A percentile compares a stretch with the other conserved stretches of the same genome.
These are phyloP conservation scores for Melospiza georgiana DNA, from an alignment of 2,113 vertebrate species.

Conservation along the genomic window DNA sequence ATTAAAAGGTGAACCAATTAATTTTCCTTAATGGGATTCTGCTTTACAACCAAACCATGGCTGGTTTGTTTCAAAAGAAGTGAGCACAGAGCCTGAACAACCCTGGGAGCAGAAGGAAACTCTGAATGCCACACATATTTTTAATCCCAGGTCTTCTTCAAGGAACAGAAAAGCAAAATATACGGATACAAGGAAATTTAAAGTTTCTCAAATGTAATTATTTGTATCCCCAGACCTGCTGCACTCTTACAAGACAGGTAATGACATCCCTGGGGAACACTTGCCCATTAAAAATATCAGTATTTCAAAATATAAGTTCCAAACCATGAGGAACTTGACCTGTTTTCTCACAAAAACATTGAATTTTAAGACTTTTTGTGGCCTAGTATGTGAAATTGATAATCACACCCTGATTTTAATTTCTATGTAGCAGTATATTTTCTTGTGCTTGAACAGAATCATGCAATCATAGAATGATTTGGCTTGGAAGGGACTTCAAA, in stretches of 20 bases:
- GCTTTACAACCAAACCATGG: not conserved
- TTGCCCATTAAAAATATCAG: not conserved
- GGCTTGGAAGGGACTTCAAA: not conserved
- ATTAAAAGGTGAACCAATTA: constrained; percentile 52
- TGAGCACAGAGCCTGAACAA: not conserved
- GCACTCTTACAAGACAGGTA: not conserved
- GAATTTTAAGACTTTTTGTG: not conserved
- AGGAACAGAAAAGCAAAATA: not conserved
- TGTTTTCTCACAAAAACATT: not conserved
- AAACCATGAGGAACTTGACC: not conserved
- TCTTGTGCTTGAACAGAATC: not conserved
- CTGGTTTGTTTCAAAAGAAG: constrained; percentile 2
- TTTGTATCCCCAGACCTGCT: not conserved
- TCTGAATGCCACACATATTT: not conserved
- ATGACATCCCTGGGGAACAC: not conserved
- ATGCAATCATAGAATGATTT: not conserved
- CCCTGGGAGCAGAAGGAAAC: not conserved
- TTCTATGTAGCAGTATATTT: not conserved
- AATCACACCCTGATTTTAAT: not conserved
- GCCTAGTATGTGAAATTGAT: not conserved
- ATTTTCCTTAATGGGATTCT: constrained; percentile 28
- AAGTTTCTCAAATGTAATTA: not conserved
- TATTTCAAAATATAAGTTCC: not conserved
- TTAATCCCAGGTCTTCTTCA: not conserved
- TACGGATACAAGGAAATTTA: not conserved